A percentile compares a stretch with the other conserved stretches of the same genome.
Conservation (phyloP, 1,140 invertebrate species). For the Drosophila tani region DNA sequence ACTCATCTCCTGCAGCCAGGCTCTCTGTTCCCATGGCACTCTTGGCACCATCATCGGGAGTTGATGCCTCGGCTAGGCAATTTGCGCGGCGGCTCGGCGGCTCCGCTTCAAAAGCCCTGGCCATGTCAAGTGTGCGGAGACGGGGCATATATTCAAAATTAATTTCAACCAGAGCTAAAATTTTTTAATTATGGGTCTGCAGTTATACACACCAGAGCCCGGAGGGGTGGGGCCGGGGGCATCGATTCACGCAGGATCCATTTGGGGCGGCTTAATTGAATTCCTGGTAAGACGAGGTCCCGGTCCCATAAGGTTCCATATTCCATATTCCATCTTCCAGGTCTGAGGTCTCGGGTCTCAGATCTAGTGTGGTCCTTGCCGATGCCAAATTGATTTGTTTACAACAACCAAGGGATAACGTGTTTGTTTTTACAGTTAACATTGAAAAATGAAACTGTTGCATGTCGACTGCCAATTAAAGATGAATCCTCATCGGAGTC, state of each 20-base stretch:
- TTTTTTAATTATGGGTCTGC: conserved; percentile 80
- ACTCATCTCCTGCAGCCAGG: conserved; percentile 28
- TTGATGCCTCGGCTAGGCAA: conserved; percentile 66
- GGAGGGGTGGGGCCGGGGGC: conserved; percentile 24
- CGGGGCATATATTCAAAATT: conserved; percentile 72
- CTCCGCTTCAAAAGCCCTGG: conserved; percentile 67
- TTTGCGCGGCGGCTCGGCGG: conserved; percentile 71
- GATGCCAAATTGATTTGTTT: conserved; percentile 78
- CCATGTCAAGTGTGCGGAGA: conserved; percentile 61
- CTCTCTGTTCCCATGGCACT: conserved; percentile 44
- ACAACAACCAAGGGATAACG: conserved; percentile 66
- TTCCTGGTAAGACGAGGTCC: conserved; percentile 48
- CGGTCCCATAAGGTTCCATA: conserved; percentile 3
- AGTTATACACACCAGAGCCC: conserved; percentile 45
- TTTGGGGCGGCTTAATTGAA: conserved; percentile 76
- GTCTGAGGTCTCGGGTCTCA: too few relatives aligned
- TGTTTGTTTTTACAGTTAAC: conserved; percentile 82
- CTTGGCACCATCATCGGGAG: conserved; percentile 14
- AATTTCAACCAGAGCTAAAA: conserved; percentile 78
- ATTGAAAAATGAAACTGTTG: conserved; percentile 81
- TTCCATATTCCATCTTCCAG: too few relatives aligned
- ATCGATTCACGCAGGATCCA: conserved; percentile 51
- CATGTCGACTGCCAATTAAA: conserved; percentile 78
- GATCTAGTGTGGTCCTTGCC: conserved; percentile 61
- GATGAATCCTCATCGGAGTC: conserved; percentile 20